Percentiles rank a stretch among this genome's conserved stretches.
These are phyloP conservation scores for Sepioteuthis lessoniana DNA, from an alignment of 2,888 invertebrate genomes.

Conservation along the genomic window DNA sequence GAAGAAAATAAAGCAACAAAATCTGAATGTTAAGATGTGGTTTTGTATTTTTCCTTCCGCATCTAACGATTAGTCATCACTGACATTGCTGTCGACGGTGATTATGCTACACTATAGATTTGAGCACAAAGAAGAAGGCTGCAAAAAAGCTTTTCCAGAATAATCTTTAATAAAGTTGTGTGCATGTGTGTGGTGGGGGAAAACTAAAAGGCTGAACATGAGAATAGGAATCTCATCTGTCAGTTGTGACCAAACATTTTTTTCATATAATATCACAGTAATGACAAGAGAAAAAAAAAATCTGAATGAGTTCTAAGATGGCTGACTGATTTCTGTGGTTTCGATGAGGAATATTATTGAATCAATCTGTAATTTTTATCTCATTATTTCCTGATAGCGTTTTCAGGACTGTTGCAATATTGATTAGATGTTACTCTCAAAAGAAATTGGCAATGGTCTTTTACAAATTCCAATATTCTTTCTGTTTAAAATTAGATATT, in stretches of 20 bases:
- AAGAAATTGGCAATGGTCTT: not conserved
- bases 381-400: not conserved
- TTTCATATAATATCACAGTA: not conserved
- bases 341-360: conserved; percentile 2
- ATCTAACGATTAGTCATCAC: no score
- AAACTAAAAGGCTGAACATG: not conserved
- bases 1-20: no score
- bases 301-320: not conserved
- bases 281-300: not conserved
- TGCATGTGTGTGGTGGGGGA: not conserved
- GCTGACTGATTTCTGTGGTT: not conserved
- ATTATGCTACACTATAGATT: no score
- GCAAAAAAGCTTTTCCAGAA: no score
- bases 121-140: no score
- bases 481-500: not conserved
- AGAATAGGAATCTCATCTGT: not conserved
- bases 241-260: not conserved
- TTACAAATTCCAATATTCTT: not conserved
- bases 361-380: not conserved
- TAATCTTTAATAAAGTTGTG: no score
- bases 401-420: not conserved
- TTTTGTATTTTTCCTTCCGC: no score
- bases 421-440: conserved; percentile 1
- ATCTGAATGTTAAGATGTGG: no score
- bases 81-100: no score